Base-by-base conservation (phyloP, 1,140 invertebrate genomes). In the Hormaphis cornu region DNA sequence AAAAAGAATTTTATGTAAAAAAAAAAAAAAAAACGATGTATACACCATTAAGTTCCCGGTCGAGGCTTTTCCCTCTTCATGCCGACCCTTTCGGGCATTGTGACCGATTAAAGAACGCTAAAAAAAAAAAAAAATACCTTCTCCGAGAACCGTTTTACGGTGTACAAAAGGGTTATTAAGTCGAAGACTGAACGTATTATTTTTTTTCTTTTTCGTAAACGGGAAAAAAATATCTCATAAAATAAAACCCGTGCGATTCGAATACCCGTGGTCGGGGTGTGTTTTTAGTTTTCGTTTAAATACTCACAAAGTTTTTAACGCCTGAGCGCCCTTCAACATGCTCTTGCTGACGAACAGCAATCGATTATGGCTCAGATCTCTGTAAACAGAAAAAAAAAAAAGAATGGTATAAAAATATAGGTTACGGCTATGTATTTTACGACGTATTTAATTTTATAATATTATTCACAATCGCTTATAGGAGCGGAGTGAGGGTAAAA, bases 291-390 rank as follows among this genome's bases (percentile, higher is more conserved):
- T 46, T 22, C 42, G 53, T 18, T 37, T 44, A 54, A 50, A 71
- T 72, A 83, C 86, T 87, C 81, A 89, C 80, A 95, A 80, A 76
- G 90, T 91, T 77, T 87, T 88, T 53, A 95, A 77, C 1, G 87
- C 83, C 9, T 85, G 83, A 16, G 93, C 85, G 22, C 95, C 95
- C 75, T 89, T 83, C 50, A 98, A 83, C 10, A 91, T 90, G 71
- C 93, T 88, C 50, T 87, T 85, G n/a, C 90, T 89, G 72, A 98
- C 86, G 40, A 89, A 89, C 18, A 89, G 86, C 74, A 98, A 83
- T 76, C 88, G 85, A 81, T 98, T 98, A 77, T 94, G 88, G 77
- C 93, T 97, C 33, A 97, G 80, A 79, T 98, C 95, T 77, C 95
- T 98, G 85, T 22, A 88, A 75, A 58, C 66, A 58, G 35, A 46